Conservation (phyloP, 1,140 invertebrate species). For the Asbolus verrucosus region DNA sequence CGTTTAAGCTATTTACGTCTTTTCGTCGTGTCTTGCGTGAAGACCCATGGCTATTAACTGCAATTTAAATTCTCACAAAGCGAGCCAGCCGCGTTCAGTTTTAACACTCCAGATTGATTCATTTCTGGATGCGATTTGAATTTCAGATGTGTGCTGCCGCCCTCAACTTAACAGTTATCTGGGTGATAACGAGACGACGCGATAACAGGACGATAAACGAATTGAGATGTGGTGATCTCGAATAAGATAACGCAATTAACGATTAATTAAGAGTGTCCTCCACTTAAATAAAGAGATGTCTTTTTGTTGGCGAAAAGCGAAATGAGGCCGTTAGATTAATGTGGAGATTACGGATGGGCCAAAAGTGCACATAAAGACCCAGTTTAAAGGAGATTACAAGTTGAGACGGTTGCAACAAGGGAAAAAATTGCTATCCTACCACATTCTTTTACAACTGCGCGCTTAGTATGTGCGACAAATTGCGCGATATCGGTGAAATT, state of each 20-base stretch:
- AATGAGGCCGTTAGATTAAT: slow-evolving; percentile 5
- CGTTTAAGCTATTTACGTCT: slow-evolving; percentile 32
- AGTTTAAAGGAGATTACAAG: slow-evolving; percentile 12
- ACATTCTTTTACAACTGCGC: slow-evolving; percentile 47
- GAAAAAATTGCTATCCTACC: slow-evolving; percentile 42
- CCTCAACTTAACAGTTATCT: background rate
- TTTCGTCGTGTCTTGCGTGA: slow-evolving; percentile 28
- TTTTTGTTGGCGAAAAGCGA: slow-evolving; percentile 21
- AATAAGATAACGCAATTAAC: background rate
- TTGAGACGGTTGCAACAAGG: slow-evolving; percentile 9
- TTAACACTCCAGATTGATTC: slow-evolving; percentile 26
- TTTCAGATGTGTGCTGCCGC: slow-evolving; percentile 16
- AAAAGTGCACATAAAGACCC: slow-evolving; percentile 28
- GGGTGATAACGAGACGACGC: slow-evolving; percentile 18
- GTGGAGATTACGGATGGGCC: slow-evolving; percentile 29
- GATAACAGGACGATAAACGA: slow-evolving; percentile 16
- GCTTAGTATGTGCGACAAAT: slow-evolving; percentile 50
- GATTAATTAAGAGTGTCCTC: background rate
- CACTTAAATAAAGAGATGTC: background rate
- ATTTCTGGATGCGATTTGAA: slow-evolving; percentile 17
- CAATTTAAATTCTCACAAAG: slow-evolving; percentile 44
- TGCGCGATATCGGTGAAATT: slow-evolving; percentile 48
- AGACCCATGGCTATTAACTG: slow-evolving; percentile 34
- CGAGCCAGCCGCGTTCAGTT: background rate
- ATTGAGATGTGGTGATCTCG: background rate